Conservation (phyloP, 2,113 vertebrate genomes). For the Tachycineta bicolor region DNA sequence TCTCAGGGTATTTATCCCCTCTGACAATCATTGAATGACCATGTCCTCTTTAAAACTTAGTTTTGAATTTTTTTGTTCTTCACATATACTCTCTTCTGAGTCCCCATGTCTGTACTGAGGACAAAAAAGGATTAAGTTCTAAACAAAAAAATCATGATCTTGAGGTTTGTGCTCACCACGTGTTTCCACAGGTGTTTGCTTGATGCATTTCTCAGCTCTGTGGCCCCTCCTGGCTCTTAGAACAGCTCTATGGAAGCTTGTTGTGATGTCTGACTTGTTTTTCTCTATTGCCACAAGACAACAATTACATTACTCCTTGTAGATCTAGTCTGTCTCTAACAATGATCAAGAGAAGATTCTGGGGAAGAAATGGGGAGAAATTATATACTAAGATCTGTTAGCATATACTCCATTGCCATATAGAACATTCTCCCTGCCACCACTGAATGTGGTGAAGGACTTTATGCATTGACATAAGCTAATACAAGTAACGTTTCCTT, state of each 20-base stretch:
- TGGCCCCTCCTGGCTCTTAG: background rate
- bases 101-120: background rate
- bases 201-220: background rate
- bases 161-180: background rate
- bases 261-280: background rate
- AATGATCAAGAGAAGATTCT: background rate
- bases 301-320: accelerated
- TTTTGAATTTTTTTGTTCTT: background rate
- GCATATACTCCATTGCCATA: background rate
- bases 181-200: background rate
- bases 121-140: background rate
- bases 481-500: background rate
- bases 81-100: background rate
- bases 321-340: background rate
- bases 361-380: background rate
- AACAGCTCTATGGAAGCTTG: background rate
- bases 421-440: background rate
- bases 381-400: background rate
- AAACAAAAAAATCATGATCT: background rate
- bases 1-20: background rate
- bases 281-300: background rate
- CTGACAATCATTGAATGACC: background rate
- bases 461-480: background rate
- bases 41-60: background rate
- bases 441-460: background rate